Evolutionary conservation across 1,140 invertebrate genomes (phyloP).

Genomic region (Drosophila guanche): DNA sequence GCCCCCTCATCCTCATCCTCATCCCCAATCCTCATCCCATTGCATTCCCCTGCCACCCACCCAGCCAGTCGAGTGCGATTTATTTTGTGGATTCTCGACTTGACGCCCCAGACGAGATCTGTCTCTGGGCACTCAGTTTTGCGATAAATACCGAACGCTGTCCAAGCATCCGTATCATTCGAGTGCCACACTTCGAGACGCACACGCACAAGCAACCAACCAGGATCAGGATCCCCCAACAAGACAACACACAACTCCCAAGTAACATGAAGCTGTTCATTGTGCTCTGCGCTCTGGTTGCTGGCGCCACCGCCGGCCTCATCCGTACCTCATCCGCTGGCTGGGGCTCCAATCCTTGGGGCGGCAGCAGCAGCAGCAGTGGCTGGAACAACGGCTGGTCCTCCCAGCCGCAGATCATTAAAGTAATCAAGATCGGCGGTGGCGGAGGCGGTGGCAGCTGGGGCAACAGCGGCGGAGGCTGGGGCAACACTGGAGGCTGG

Average conservation of each 20-base stretch:
- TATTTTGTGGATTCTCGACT: conserved; percentile 75
- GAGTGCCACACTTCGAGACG: conserved; percentile 55
- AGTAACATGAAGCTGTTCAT: conserved; percentile 66
- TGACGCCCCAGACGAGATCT: conserved; percentile 24
- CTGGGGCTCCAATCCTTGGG: conserved; percentile 45
- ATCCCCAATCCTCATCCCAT: no score
- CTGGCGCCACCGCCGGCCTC: conserved; percentile 59
- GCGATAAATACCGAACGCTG: conserved; percentile 63
- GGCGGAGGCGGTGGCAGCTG: conserved; percentile 35
- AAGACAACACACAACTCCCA: conserved; percentile 1
- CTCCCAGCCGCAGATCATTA: conserved; percentile 51
- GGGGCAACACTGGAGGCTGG: conserved; percentile 4
- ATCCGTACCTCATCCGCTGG: conserved; percentile 53
- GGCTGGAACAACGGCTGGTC: conserved; percentile 58
- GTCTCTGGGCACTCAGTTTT: conserved; percentile 35
- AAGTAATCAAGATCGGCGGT: conserved; percentile 48
- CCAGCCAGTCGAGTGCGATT: conserved; percentile 59
- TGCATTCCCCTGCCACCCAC: conserved; percentile 16
- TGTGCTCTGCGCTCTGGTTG: conserved; percentile 64
- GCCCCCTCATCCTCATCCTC: background rate
- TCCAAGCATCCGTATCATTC: conserved; percentile 60
- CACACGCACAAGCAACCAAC: conserved; percentile 10
- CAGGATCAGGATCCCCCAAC: conserved; percentile 2
- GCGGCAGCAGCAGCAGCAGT: conserved; percentile 36
- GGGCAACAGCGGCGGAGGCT: conserved; percentile 2